These are phyloP conservation scores for Aradophagus sp. DNA, from an alignment of 1,140 invertebrate genomes.

Conservation along the genomic window DNA sequence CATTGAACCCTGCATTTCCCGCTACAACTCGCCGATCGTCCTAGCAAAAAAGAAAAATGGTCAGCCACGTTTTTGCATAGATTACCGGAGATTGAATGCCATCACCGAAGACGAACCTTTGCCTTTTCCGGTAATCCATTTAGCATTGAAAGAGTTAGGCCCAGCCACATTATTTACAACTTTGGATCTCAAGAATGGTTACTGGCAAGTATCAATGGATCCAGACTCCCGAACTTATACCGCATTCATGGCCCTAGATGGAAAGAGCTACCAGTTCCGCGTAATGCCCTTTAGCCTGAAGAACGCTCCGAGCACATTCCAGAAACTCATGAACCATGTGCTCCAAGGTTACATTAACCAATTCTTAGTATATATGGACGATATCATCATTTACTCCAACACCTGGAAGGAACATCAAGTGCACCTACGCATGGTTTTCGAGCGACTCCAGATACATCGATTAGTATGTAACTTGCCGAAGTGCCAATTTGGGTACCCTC, in stretches of 20 bases:
- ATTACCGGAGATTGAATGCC: background rate
- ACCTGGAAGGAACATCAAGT: background rate
- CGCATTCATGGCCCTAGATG: background rate
- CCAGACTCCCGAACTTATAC: background rate
- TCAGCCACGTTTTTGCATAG: background rate
- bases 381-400: background rate
- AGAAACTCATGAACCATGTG: no score
- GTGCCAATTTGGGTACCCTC: no score
- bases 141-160: background rate
- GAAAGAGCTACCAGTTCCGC: background rate
- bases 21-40: background rate
- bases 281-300: background rate
- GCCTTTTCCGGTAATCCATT: background rate
- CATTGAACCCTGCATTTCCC: background rate
- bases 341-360: no score
- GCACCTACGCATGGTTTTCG: background rate
- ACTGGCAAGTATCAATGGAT: slow-evolving; percentile 4
- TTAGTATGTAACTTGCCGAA: no score
- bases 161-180: background rate
- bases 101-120: background rate
- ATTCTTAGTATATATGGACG: background rate
- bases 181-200: background rate
- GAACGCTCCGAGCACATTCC: no score
- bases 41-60: background rate
- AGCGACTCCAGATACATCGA: background rate